phyloP scores from a whole-genome alignment of 1,140 invertebrate species.

The Listronotus oregonensis region DNA sequence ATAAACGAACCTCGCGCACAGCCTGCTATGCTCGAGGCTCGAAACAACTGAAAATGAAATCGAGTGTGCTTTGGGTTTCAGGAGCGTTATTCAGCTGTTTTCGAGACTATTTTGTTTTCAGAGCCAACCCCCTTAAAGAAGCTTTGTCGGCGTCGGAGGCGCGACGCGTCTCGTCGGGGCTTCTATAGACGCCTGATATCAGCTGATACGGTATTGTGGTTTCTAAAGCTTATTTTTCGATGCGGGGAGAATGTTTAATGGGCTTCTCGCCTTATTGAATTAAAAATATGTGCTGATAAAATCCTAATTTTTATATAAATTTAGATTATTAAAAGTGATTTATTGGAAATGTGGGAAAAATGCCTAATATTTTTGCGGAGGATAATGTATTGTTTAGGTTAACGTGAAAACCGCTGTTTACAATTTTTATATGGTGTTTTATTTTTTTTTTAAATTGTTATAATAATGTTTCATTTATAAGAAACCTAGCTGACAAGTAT shows the following conservation, averaged over 20 bases:
- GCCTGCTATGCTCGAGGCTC: constrained; percentile 24
- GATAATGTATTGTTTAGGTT: no score
- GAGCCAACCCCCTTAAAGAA: background rate
- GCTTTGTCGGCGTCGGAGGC: constrained; percentile 1
- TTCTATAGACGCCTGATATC: background rate
- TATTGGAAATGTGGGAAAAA: no score
- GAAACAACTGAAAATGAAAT: constrained; percentile 31
- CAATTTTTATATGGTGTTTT: no score
- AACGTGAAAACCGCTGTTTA: no score
- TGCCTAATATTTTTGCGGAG: no score
- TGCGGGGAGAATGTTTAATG: constrained; percentile 1
- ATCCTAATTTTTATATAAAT: no score
- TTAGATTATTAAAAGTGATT: no score
- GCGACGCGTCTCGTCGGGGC: constrained; percentile 1
- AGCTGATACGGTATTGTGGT: background rate
- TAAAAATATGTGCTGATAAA: no score
- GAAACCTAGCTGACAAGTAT: no score
- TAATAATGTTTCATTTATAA: no score
- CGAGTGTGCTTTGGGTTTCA: constrained; percentile 24
- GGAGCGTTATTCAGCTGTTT: background rate
- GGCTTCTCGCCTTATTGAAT: no score
- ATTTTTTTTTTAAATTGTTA: no score
- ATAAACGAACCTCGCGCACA: constrained; percentile 15
- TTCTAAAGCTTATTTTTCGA: background rate
- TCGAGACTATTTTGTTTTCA: background rate